These are phyloP conservation scores for Sinocyclocheilus grahami DNA, from an alignment of 2,113 vertebrate genomes.

Conservation along the genomic window DNA sequence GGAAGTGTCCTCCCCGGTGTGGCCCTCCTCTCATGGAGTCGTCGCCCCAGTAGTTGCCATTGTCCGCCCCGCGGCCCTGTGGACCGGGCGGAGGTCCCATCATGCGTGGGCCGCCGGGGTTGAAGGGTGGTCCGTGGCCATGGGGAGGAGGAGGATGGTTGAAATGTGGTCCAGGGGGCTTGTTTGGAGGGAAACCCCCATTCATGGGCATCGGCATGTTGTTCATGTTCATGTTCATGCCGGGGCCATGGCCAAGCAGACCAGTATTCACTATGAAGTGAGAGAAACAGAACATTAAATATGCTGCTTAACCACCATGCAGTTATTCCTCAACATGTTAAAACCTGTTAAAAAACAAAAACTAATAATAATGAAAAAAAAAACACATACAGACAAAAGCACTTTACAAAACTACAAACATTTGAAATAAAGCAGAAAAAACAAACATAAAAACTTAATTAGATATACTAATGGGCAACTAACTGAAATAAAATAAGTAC, in stretches of 20 bases:
- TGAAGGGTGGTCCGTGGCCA: slow-evolving; percentile 75
- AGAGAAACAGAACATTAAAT: neutral
- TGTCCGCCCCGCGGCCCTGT: slow-evolving; percentile 72
- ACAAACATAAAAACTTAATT: no score
- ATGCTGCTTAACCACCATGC: neutral
- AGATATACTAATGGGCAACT: no score
- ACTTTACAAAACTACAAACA: no score
- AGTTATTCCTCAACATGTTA: neutral
- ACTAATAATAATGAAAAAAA: neutral
- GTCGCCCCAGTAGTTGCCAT: slow-evolving; percentile 87
- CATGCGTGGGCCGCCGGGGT: slow-evolving; percentile 77
- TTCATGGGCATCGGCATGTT: slow-evolving; percentile 83
- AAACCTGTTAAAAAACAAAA: neutral
- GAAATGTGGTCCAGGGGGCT: slow-evolving; percentile 80
- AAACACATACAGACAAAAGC: no score
- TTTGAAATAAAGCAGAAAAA: no score
- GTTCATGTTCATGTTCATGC: slow-evolving; percentile 56
- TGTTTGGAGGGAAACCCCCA: slow-evolving; percentile 84
- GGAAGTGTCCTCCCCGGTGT: slow-evolving; percentile 78
- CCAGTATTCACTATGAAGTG: slow-evolving; percentile 74
- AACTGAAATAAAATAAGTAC: no score
- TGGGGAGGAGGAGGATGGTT: slow-evolving; percentile 81
- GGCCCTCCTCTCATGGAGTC: slow-evolving; percentile 87
- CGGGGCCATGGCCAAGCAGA: slow-evolving; percentile 81
- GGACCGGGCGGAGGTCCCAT: slow-evolving; percentile 85